These are phyloP conservation scores for Cryptocephalus primarius DNA, from an alignment of 2,888 invertebrate genomes.

Conservation along the genomic window DNA sequence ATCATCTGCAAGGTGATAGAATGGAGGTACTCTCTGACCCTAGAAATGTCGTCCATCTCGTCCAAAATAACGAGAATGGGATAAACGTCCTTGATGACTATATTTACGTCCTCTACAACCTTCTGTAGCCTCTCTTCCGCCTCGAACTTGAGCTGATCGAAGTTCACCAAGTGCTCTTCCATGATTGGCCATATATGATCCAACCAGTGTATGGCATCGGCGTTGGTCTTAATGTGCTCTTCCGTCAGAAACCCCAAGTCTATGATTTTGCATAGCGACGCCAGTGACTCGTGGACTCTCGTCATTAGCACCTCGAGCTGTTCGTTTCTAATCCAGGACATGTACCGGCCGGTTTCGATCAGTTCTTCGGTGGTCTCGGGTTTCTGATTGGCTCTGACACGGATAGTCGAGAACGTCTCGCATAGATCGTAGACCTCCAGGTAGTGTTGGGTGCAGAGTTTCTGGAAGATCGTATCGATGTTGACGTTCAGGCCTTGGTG, in stretches of 20 bases:
- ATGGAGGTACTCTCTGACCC: conserved; percentile 66
- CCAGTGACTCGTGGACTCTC: conserved; percentile 55
- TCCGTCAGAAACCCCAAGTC: conserved; percentile 62
- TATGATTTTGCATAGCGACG: conserved; percentile 55
- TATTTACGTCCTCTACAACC: conserved; percentile 57
- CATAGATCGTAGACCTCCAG: conserved; percentile 57
- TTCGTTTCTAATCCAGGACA: conserved; percentile 61
- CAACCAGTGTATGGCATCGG: conserved; percentile 71
- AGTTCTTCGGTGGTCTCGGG: conserved; percentile 72
- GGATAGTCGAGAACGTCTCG: conserved; percentile 58
- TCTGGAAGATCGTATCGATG: conserved; percentile 47
- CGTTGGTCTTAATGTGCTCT: conserved; percentile 67
- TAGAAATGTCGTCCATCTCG: conserved; percentile 69
- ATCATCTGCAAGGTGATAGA: conserved; percentile 62
- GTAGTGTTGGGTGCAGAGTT: conserved; percentile 52
- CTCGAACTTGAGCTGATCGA: conserved; percentile 69
- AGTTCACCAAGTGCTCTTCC: conserved; percentile 61
- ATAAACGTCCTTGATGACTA: conserved; percentile 59
- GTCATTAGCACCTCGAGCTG: conserved; percentile 56
- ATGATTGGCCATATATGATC: conserved; percentile 68
- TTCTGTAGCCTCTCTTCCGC: conserved; percentile 70
- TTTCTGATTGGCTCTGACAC: conserved; percentile 52
- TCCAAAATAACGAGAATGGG: conserved; percentile 68
- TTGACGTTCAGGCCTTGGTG: conserved; percentile 45
- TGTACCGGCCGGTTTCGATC: conserved; percentile 56